Evolutionary conservation across 2,113 vertebrate species (phyloP), one percentile per base, ranked within the genome.

Genomic region (Myrmophylax atrothorax): DNA sequence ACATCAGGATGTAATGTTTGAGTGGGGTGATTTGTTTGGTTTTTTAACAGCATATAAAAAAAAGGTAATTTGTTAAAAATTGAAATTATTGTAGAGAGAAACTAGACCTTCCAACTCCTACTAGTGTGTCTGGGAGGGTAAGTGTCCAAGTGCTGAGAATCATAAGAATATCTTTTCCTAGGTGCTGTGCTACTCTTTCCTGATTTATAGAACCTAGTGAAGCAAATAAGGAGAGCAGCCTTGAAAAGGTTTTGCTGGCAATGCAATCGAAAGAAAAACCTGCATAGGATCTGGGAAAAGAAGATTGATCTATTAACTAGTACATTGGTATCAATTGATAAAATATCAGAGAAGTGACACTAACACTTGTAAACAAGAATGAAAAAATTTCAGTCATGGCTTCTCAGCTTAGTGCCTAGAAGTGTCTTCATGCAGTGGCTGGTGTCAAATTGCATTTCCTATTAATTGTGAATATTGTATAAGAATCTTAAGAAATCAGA

Each of bases 211-310:
- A 92, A 60, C 46, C n/a, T 91, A 82, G 91, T 77, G 62, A 94
- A 91, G 75, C 75, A 90, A 80, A 67, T 92, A 87, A 91, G 56
- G 76, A 94, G 23, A 87, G 63, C 42, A 85, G 64, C 55, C 84
- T 90, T 94, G 92, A 85, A 94, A 83, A 64, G 31, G 52, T 77
- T 95, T 94, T 94, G 63, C 56, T 78, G 66, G 55, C 63, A 78
- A 7, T 60, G 62, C 74, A 88, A n/a, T 79, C 0, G 3, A 80
- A 94, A 84, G 31, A 33, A 37, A 90, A 87, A 84, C 25, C 17
- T 87, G 12, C 6, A 4, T 35, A 70, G 55, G 17, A 90, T 64
- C 50, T 92, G 33, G 56, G 64, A 81, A 87, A 89, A 84, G 52
- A 84, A 87, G 66, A 84, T 69, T 33, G 52, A 75, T 86, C 93